Evolutionary conservation across 1,140 invertebrate genomes (phyloP).

Genomic region (Tetragonula clypearis): DNA sequence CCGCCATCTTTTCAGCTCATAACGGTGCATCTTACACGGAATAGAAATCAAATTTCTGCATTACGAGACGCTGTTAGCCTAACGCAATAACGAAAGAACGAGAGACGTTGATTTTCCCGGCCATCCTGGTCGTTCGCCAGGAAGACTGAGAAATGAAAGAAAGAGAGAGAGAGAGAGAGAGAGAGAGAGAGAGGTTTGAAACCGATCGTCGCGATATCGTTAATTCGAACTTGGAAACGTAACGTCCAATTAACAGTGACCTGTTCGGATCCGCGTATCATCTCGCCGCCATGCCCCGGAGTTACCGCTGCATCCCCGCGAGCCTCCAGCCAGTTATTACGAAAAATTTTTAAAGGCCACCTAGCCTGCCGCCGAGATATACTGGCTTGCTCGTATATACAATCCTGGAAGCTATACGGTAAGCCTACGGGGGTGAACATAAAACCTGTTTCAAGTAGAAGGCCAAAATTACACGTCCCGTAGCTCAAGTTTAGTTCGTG

Average conservation of each 20-base stretch:
- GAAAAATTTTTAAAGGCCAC: constrained; percentile 37
- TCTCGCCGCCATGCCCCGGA: background rate
- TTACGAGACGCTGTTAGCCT: constrained; percentile 20
- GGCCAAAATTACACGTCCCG: constrained; percentile 69
- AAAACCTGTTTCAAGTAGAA: constrained; percentile 69
- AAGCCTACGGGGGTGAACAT: constrained; percentile 62
- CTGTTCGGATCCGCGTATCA: background rate
- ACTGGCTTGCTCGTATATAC: constrained; percentile 43
- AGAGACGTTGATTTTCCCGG: constrained; percentile 48
- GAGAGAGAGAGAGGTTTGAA: background rate
- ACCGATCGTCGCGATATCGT: background rate
- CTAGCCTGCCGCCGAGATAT: constrained; percentile 32
- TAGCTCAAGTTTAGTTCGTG: constrained; percentile 69
- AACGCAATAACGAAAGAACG: background rate
- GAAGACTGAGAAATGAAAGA: constrained; percentile 43
- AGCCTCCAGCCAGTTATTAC: constrained; percentile 29
- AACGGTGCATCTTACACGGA: too few species aligned
- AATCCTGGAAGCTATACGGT: constrained; percentile 61
- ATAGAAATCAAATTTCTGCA: too few species aligned
- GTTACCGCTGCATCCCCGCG: background rate
- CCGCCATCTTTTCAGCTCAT: too few species aligned
- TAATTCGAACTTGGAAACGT: background rate
- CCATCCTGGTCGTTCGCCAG: constrained; percentile 56
- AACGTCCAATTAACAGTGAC: constrained; percentile 19
- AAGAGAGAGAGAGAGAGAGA: constrained; percentile 34